Percentiles rank a stretch among this genome's conserved stretches.
phyloP scores from a whole-genome alignment of 2,888 invertebrate species.

The Brachycybe producta region DNA sequence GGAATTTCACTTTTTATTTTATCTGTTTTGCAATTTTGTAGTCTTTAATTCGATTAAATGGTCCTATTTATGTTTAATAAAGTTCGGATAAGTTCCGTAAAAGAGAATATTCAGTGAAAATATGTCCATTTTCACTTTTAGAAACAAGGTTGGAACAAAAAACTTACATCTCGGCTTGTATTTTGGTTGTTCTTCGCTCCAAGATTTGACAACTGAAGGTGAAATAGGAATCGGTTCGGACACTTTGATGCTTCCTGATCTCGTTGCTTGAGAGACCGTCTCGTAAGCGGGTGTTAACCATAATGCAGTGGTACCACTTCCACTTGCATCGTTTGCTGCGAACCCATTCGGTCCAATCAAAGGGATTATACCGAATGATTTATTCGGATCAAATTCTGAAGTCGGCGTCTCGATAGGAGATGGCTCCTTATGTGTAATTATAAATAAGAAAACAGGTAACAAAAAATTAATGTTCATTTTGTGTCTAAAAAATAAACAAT shows the following conservation, averaged over 20 bases:
- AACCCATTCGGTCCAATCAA: neutral
- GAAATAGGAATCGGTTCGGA: constrained; percentile 62
- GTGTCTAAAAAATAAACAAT: neutral
- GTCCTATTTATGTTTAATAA: too few species aligned
- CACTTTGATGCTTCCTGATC: constrained; percentile 34
- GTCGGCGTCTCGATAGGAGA: neutral
- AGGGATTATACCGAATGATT: neutral
- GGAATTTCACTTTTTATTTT: too few species aligned
- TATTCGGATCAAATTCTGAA: neutral
- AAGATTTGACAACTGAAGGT: neutral
- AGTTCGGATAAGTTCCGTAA: neutral
- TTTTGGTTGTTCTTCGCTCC: constrained; percentile 7
- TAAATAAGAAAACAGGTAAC: too few species aligned
- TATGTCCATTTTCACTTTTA: neutral
- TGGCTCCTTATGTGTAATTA: constrained; percentile 6
- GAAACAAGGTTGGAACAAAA: neutral
- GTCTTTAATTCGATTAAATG: constrained; percentile 19
- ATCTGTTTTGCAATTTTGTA: too few species aligned
- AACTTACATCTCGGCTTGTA: constrained; percentile 14
- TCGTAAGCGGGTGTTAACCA: neutral
- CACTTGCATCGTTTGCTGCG: neutral
- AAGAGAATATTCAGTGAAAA: too few species aligned
- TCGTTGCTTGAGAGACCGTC: too few species aligned
- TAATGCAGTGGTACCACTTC: neutral
- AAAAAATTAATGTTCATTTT: neutral